These are phyloP conservation scores for Pyrochroa serraticornis DNA, from an alignment of 2,888 invertebrate genomes.

Conservation along the genomic window DNA sequence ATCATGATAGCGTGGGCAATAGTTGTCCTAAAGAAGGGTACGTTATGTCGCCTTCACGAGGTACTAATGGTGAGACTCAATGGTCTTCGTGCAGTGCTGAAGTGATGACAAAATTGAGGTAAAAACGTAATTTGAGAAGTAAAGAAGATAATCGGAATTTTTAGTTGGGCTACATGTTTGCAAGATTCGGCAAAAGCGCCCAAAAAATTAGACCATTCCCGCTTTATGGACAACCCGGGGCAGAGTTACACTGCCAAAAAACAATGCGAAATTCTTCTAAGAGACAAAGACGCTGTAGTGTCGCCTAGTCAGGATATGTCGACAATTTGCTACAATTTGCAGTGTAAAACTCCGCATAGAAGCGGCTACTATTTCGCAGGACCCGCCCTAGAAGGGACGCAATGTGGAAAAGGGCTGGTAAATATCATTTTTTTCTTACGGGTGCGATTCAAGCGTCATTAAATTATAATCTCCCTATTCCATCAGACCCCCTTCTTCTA, in stretches of 20 bases:
- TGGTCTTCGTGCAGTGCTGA: constrained; percentile 80
- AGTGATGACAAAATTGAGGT: constrained; percentile 67
- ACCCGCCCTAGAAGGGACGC: constrained; percentile 82
- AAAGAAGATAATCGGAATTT: constrained; percentile 25
- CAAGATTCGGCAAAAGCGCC: constrained; percentile 63
- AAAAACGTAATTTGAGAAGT: constrained; percentile 25
- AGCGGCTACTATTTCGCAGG: constrained; percentile 79
- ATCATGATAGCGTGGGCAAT: constrained; percentile 77
- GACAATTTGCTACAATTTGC: constrained; percentile 69
- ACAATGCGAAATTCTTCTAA: constrained; percentile 75
- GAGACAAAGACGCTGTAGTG: constrained; percentile 70
- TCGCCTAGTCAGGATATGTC: constrained; percentile 56
- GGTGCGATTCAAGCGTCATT: no score
- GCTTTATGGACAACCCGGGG: constrained; percentile 71
- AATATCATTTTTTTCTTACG: not conserved
- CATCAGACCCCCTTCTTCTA: no score
- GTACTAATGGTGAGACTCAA: constrained; percentile 76
- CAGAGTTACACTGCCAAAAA: constrained; percentile 73
- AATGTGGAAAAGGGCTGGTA: constrained; percentile 70
- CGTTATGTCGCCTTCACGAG: constrained; percentile 83
- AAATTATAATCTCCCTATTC: no score
- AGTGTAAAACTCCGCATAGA: constrained; percentile 74
- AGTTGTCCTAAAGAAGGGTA: constrained; percentile 76
- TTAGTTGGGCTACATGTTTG: constrained; percentile 70
- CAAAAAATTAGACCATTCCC: constrained; percentile 65